Percentiles rank a stretch among this genome's conserved stretches.
phyloP scores from a whole-genome alignment of 1,140 invertebrate species.

The Psilanteris sp. region DNA sequence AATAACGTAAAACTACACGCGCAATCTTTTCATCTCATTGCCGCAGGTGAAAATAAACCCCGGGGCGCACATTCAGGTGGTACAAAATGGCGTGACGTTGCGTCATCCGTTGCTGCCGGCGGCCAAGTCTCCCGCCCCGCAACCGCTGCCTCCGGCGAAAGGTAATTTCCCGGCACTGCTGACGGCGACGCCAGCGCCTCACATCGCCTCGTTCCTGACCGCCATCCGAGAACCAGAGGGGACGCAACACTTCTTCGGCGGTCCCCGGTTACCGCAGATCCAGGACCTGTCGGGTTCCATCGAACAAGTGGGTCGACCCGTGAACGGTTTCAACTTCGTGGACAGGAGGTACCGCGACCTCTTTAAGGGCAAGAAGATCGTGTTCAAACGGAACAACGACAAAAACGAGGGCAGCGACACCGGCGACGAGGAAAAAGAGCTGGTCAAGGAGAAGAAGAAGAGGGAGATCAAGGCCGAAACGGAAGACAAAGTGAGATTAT shows the following conservation, averaged over 20 bases:
- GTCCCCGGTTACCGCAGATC: slow-evolving; percentile 46
- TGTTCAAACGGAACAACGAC: slow-evolving; percentile 44
- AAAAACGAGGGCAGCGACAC: slow-evolving; percentile 1
- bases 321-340: slow-evolving; percentile 65
- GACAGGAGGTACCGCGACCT: slow-evolving; percentile 68
- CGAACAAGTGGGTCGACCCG: slow-evolving; percentile 14
- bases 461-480: not conserved
- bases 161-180: slow-evolving; percentile 26
- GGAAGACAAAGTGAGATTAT: not conserved
- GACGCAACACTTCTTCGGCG: slow-evolving; percentile 56
- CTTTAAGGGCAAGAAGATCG: slow-evolving; percentile 64
- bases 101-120: slow-evolving; percentile 70
- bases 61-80: slow-evolving; percentile 71
- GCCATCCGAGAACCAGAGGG: slow-evolving; percentile 9
- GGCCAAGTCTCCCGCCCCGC: slow-evolving; percentile 57
- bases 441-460: not conserved
- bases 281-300: slow-evolving; percentile 39
- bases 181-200: not conserved
- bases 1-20: slow-evolving; percentile 5
- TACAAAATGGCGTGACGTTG: slow-evolving; percentile 72
- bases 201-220: not conserved
- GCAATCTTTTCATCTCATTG: slow-evolving; percentile 14
- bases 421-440: not conserved
- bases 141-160: slow-evolving; percentile 70
- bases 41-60: slow-evolving; percentile 76